Base-by-base conservation (phyloP, 2,888 invertebrate genomes). In the Drosophila merina region DNA sequence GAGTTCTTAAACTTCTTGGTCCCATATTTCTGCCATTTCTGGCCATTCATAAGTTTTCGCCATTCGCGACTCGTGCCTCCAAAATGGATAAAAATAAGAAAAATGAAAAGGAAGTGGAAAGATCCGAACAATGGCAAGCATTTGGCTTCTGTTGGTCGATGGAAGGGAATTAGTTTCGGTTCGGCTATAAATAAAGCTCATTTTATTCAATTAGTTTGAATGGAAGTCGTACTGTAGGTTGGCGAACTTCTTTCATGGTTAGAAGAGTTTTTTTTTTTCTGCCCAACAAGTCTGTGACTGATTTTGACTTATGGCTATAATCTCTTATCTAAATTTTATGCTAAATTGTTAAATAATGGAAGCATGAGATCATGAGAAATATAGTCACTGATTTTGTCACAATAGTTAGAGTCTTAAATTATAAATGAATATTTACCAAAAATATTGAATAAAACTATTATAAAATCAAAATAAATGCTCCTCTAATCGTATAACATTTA, bases 41-140 rank as follows among this genome's bases (percentile, higher is more conserved):
- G 38, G 44, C 63, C 63, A 64, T 64, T 64, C 63, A 64, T 64
- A 64, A 64, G 57, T 64, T 63, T 45, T 69, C 36, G 63, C 69
- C 69, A 68, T 44, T 67, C 36, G 55, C 54, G 55, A 68, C 63
- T 55, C 69, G 69, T 64, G 56, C 70, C 12, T 20, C 14, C 25
- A 36, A 25, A 14, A 8, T 8, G 28, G 36, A 25, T 12, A 25
- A 6, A 2, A 20, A 20, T 20, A 2, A 25, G 9, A 33, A 33
- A n/a, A 33, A 33, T 40, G 40, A 48, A 42, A 55, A 69, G 69
- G 63, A 68, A 64, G 63, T 69, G 45, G 38, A 55, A 68, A 10
- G 60, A 8, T 14, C 33, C 42, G 63, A 64, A 64, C 63, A 64
- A 64, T 64, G 63, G 63, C 56, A 36, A 54, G 36, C 14, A 38